Base-by-base conservation (phyloP, 2,113 vertebrate genomes). In the Pteropus alecto region DNA sequence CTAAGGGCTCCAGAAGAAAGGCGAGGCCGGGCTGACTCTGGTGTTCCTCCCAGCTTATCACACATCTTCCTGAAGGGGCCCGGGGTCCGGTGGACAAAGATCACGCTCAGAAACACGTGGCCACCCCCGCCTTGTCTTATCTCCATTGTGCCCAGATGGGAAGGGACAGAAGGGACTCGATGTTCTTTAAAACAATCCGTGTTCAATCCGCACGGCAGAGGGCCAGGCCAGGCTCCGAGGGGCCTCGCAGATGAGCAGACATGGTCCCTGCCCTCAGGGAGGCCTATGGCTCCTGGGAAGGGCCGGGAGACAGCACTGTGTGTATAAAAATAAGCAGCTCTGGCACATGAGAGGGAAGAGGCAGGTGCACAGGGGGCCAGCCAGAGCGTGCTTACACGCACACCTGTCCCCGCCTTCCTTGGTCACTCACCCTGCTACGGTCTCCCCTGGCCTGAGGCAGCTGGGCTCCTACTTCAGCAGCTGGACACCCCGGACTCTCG, bases 291-390 rank as follows among this genome's bases (percentile, higher is more conserved):
- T 82, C 71, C 38, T 9, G 84, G 70, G 76, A 61, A 28, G 54
- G 38, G 41, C 79, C 16, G 14, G 48, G 41, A 84, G 51, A 38
- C 30, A 10, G 41, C 90, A 13, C 21, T 9, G 26, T 12, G 9
- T 9, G 24, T 12, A 14, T 67, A 86, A 88, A 97, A 95, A 91
- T 60, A 95, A 94, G 89, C 89, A n/a, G n/a, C 1, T 35, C 63
- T 24, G 22, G 5, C 28, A 11, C 0, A 48, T 48, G 87, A 65
- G 43, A 33, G n/a, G 38, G 73, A 9, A 43, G 33, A 41, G 87
- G 38, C 65, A 33, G 76, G 43, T 46, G 6, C 10, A 2, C 35
- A 5, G 43, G 79, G 41, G 43, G 30, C 38, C 30, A 3, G 35
- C 0, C 0, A 0, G 38, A 51, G 24, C 3, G 0, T 1, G 35